Conservation (phyloP, 2,888 invertebrate genomes). For the Lagria hirta region DNA sequence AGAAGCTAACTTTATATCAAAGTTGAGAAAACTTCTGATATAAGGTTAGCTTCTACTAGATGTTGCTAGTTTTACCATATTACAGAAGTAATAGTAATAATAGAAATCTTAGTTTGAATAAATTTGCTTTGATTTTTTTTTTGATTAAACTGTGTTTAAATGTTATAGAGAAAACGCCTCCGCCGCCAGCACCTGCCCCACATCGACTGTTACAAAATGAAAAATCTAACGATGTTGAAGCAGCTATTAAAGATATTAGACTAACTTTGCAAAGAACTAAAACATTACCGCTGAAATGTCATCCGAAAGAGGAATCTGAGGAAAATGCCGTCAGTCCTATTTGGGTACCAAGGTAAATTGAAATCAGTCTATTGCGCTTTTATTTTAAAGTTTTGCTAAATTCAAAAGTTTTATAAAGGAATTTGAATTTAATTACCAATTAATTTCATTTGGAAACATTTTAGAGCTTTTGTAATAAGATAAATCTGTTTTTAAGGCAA, state of each 20-base stretch:
- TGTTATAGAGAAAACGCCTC: constrained; percentile 62
- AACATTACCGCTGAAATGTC: constrained; percentile 60
- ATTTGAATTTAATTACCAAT: constrained; percentile 26
- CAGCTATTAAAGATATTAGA: constrained; percentile 81
- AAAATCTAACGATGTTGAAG: constrained; percentile 55
- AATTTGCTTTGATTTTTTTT: no score
- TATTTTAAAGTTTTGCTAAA: no score
- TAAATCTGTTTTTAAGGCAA: constrained; percentile 54
- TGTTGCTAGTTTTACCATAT: constrained; percentile 10
- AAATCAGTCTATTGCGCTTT: constrained; percentile 2
- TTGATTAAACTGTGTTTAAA: constrained; percentile 14
- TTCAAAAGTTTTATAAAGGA: constrained; percentile 25
- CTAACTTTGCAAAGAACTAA: constrained; percentile 75
- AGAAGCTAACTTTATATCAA: no score
- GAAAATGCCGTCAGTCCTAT: constrained; percentile 63
- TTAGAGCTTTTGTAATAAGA: background rate
- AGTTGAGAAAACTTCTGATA: no score
- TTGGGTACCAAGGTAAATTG: constrained; percentile 67
- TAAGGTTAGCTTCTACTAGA: no score
- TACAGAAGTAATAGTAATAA: no score
- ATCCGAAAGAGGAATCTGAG: constrained; percentile 53
- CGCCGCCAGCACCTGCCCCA: constrained; percentile 75
- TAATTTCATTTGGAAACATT: constrained; percentile 3
- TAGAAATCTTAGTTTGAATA: no score
- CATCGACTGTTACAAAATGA: constrained; percentile 60